phyloP scores from a whole-genome alignment of 2,888 invertebrate species.

The Temnothorax ravouxi region DNA sequence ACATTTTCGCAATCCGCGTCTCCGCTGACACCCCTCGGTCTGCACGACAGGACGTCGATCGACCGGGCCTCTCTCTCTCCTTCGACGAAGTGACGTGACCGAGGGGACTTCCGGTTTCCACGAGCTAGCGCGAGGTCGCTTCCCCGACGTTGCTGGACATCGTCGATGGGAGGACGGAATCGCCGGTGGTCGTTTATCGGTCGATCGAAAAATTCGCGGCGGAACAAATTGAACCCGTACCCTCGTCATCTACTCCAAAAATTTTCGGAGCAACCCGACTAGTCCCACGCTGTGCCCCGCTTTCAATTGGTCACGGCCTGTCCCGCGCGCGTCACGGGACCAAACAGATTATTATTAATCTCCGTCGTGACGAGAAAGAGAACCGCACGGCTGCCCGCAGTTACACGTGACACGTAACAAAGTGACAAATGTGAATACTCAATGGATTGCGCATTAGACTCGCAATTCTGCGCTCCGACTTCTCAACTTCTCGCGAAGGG shows the following conservation, averaged over 20 bases:
- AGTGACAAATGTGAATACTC: conserved; percentile 14
- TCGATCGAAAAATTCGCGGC: conserved; percentile 31
- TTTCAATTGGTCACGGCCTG: conserved; percentile 59
- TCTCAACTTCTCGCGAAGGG: not conserved
- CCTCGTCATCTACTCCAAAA: conserved; percentile 31
- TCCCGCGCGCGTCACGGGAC: conserved; percentile 44
- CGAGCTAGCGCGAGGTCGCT: not conserved
- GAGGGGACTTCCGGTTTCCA: conserved; percentile 22
- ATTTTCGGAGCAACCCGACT: conserved; percentile 23
- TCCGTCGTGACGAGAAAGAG: conserved; percentile 22
- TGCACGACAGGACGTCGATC: conserved; percentile 46
- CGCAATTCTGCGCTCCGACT: not conserved
- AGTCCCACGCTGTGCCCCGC: conserved; percentile 60
- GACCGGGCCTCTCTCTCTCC: conserved; percentile 8
- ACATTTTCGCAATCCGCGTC: conserved; percentile 46
- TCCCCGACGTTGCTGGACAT: conserved; percentile 62
- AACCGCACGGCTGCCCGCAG: conserved; percentile 27
- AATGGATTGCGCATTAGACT: not conserved
- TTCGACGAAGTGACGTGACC: conserved; percentile 56
- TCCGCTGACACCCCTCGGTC: conserved; percentile 21
- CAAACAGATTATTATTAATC: conserved; percentile 56
- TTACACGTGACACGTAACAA: conserved; percentile 33
- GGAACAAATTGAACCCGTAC: conserved; percentile 33
- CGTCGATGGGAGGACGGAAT: conserved; percentile 53
- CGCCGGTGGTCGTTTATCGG: conserved; percentile 19